Base-by-base conservation (phyloP, 2,797 vertebrate genomes). In the Coranthus polyacanthus region DNA sequence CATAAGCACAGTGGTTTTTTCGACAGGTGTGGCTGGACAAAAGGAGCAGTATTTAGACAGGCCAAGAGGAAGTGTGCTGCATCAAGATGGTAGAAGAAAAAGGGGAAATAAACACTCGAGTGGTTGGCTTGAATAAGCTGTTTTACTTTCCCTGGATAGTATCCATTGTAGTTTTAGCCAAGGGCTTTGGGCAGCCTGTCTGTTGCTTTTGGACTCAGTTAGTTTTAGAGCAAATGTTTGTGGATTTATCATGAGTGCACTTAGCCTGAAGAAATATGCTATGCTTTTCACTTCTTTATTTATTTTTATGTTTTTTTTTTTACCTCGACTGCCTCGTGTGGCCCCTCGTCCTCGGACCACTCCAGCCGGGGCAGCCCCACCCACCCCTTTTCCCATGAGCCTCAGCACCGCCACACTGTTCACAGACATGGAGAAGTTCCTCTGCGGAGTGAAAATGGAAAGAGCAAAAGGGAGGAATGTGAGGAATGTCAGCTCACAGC, bases 371-470 rank as follows among this genome's bases (percentile, higher is more conserved):
- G 94, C 71, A 0, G 94, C 85, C 12, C 92, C 95, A 3, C 92
- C 91, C 10, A 92, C 89, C 57, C 96, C 96, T 85, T 96, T 96
- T 69, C 96, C 96, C 96, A 96, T 97, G 79, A 98, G 94, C 91
- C 96, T 94, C 83, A 97, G 93, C 88, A 98, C 96, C 2, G 96
- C 96, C 88, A 96, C 95, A 62, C 96, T 98, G 91, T 98, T 98
- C 91, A 98, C 96, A 53, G 96, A 97, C 94, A 97, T 95, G 86
- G 96, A 97, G 93, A 97, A 98, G 91, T 97, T 98, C 88, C 96
- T 95, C 96, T 97, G 94, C 41, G 18, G 62, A 68, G 64, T 13
- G 58, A 77, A 61, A 77, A 69, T 46, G 66, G 77, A 79, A 77
- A 78, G 42, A 76, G 72, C 34, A 79, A 67, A 75, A 59, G 22